phyloP scores from a whole-genome alignment of 2,113 vertebrate species.

The Lepus europaeus region DNA sequence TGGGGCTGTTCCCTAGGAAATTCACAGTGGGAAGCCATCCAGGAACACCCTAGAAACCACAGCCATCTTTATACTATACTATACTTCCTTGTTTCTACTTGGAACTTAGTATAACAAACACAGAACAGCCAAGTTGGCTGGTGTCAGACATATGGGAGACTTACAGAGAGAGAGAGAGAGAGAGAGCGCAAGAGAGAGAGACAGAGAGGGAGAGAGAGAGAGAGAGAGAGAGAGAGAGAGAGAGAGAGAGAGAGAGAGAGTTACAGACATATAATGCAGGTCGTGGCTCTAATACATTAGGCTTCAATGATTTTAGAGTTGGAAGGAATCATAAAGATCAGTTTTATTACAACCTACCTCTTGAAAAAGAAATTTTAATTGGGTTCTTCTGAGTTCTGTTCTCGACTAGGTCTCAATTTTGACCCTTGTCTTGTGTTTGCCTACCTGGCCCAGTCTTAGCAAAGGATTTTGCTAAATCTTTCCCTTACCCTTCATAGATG shows the following conservation, averaged over 20 bases:
- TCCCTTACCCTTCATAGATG: neutral
- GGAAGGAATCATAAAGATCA: neutral
- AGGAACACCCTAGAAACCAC: constrained; percentile 36
- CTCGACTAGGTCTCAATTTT: neutral
- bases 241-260: neutral
- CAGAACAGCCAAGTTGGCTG: neutral
- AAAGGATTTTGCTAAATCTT: constrained; percentile 24
- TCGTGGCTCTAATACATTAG: neutral
- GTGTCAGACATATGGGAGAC: constrained; percentile 6
- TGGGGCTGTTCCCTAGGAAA: constrained; percentile 57
- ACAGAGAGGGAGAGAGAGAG: neutral
- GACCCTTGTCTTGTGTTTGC: neutral
- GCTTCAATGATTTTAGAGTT: constrained; percentile 1
- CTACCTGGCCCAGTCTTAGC: neutral
- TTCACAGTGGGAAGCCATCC: constrained; percentile 41
- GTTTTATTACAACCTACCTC: neutral
- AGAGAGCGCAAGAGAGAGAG: no score
- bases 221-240: neutral
- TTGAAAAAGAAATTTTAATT: neutral
- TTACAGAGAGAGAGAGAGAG: neutral
- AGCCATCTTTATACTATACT: constrained; percentile 42
- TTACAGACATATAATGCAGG: neutral
- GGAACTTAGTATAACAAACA: constrained; percentile 38
- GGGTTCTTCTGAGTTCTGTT: neutral
- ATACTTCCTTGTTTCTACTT: constrained; percentile 55